Evolutionary conservation across 2,113 vertebrate genomes (phyloP), one percentile per base, ranked within the genome.

Genomic region (Ailurus styani): DNA sequence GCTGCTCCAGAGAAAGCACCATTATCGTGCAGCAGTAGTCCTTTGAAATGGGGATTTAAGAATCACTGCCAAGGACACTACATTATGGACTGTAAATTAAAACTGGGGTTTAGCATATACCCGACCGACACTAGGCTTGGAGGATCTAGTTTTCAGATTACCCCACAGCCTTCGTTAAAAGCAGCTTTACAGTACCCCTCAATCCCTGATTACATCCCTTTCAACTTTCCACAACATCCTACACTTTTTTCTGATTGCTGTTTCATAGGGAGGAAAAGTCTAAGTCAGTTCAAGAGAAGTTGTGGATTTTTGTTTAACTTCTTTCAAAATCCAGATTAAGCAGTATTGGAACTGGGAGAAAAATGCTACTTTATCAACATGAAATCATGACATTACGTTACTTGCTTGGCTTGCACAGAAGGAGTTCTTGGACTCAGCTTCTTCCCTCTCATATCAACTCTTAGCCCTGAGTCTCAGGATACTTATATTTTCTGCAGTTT

Each of bases 51-150:
- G 96, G 98, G 98, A 98, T 98, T 99, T 99, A 98, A 98, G 98
- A 99, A 98, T 98, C 96, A 29, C 96, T 98, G 98, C 96, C 98
- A 98, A 96, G 95, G 97, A 98, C 99, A 98, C 97, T 98, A 88
- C 98, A 99, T 97, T 98, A 97, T 23, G 11, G 98, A 96, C 81
- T 97, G 90, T 97, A 99, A 99, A 99, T 99, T 98, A 98, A 98
- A 99, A 98, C 17, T 13, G 83, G 84, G 95, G 90, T 97, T 98
- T 98, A 98, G 96, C 95, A 97, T 94, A 95, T 66, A 95, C 96
- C 82, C 34, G 83, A 97, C 82, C 34, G 83, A 97, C 90, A 97
- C 93, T 86, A 97, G 87, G 93, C 93, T 97, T 97, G 91, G 89
- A 97, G 89, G 95, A 93, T 68, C 86, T 97, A 97, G 96, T 98